These are phyloP conservation scores for Miichthys miiuy DNA, from an alignment of 2,797 vertebrate species.

Conservation along the genomic window DNA sequence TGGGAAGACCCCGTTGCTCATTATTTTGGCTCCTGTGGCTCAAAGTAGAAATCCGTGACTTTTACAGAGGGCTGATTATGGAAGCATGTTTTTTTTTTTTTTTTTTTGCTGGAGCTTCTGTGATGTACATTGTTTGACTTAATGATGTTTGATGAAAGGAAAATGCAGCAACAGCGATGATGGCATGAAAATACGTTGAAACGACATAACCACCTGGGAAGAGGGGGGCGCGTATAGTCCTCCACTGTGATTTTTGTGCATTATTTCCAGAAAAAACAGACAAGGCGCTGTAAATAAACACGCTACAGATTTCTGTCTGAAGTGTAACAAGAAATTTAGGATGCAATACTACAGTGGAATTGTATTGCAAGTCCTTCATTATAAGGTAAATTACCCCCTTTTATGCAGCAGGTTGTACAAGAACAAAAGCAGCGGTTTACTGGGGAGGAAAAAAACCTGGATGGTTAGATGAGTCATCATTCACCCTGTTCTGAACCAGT, in stretches of 20 bases:
- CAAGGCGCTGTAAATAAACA: slow-evolving; percentile 29
- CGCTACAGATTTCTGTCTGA: slow-evolving; percentile 27
- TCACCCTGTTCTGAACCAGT: slow-evolving; percentile 64
- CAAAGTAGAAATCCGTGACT: slow-evolving; percentile 24
- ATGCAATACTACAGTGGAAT: slow-evolving; percentile 4
- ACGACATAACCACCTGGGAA: slow-evolving; percentile 19
- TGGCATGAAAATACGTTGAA: slow-evolving; percentile 11
- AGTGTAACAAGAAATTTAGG: slow-evolving; percentile 38
- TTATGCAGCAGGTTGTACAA: slow-evolving; percentile 33
- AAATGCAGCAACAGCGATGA: slow-evolving; percentile 4
- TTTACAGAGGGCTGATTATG: slow-evolving; percentile 31
- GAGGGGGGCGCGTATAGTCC: neutral
- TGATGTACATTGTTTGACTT: slow-evolving; percentile 26
- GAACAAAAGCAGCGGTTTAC: slow-evolving; percentile 49
- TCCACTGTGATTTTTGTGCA: neutral
- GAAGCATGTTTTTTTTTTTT: neutral
- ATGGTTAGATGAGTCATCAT: slow-evolving; percentile 68
- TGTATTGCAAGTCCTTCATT: slow-evolving; percentile 25
- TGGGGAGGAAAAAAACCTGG: slow-evolving; percentile 37
- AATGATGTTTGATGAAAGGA: slow-evolving; percentile 30
- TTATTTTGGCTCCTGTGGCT: slow-evolving; percentile 58
- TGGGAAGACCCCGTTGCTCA: slow-evolving; percentile 35
- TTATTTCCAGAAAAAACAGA: slow-evolving; percentile 14
- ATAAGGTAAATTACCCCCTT: slow-evolving; percentile 34
- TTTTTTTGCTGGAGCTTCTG: neutral